Evolutionary conservation across 2,888 invertebrate genomes (phyloP).

Genomic region (Escarpia spicata): DNA sequence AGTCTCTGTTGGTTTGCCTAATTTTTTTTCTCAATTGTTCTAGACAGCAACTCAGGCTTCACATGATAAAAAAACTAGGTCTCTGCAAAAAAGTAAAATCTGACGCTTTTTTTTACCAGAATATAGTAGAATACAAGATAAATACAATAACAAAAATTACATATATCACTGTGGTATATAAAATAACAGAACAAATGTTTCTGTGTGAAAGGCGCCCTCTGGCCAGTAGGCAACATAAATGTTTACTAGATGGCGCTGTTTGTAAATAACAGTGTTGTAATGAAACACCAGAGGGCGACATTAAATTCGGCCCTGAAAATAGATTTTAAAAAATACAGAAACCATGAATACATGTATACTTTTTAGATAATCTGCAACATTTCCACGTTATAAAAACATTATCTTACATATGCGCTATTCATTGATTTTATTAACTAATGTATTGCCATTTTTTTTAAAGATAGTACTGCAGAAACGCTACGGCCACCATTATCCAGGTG

Average conservation of each 20-base stretch:
- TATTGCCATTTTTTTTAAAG: not conserved
- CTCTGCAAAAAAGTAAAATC: too few relatives aligned
- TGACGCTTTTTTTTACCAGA: too few relatives aligned
- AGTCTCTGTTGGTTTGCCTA: too few relatives aligned
- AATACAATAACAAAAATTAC: not conserved
- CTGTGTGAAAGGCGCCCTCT: not conserved
- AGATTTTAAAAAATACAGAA: not conserved
- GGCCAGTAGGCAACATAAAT: not conserved
- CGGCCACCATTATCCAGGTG: not conserved
- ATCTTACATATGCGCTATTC: not conserved
- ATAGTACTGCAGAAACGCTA: conserved; percentile 10
- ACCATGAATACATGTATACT: not conserved
- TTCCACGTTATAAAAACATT: not conserved
- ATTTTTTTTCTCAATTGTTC: too few relatives aligned
- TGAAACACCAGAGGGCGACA: not conserved
- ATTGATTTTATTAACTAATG: not conserved
- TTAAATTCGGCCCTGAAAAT: not conserved
- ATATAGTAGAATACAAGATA: too few relatives aligned
- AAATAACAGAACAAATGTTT: too few relatives aligned
- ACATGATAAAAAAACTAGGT: too few relatives aligned
- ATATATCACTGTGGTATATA: not conserved
- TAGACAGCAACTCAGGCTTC: too few relatives aligned
- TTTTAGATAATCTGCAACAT: not conserved
- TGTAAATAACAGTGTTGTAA: not conserved
- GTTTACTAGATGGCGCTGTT: not conserved